Conservation (phyloP, 2,797 vertebrate genomes). For the Anguilla marmorata region DNA sequence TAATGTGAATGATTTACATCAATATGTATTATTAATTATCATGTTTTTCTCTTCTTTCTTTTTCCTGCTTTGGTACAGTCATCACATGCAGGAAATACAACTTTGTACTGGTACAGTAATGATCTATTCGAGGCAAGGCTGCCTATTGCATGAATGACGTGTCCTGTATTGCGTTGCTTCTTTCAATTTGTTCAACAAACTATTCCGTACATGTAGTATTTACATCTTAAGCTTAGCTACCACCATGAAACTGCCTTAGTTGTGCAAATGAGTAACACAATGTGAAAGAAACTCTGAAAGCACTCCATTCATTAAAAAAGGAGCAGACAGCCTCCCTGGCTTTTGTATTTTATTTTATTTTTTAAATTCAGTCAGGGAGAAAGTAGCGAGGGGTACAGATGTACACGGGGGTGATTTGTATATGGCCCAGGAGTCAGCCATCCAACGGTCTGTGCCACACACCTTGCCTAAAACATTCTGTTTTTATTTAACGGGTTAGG, state of each 20-base stretch:
- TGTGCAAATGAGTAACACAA: not conserved
- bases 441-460: too few relatives aligned
- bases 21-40: constrained; percentile 47
- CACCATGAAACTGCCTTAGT: not conserved
- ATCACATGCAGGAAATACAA: not conserved
- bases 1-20: constrained; percentile 39
- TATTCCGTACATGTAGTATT: not conserved
- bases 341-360: too few relatives aligned
- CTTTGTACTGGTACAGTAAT: not conserved
- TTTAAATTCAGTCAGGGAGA: too few relatives aligned
- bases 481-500: too few relatives aligned
- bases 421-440: too few relatives aligned
- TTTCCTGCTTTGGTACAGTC: constrained; percentile 30
- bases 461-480: too few relatives aligned
- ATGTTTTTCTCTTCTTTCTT: constrained; percentile 33
- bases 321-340: too few relatives aligned
- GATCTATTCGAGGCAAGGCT: not conserved
- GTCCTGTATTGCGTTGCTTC: not conserved
- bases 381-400: too few relatives aligned
- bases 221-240: not conserved
- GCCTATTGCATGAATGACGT: not conserved
- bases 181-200: not conserved
- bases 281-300: not conserved
- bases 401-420: too few relatives aligned
- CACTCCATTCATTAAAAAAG: too few relatives aligned